Evolutionary conservation across 2,797 vertebrate species (phyloP).

Genomic region (Dryobates pubescens): DNA sequence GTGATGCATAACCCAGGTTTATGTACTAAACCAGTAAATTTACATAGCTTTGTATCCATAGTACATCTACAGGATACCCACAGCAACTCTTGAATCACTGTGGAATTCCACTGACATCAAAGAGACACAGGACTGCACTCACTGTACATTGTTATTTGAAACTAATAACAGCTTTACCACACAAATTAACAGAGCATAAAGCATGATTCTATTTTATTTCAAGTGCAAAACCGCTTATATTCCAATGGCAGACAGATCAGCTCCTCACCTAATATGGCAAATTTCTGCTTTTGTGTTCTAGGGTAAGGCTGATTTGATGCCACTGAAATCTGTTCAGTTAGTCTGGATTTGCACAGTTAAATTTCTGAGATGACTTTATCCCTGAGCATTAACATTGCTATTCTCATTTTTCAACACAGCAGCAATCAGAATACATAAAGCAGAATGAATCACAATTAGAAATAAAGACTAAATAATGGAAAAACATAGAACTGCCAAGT

Average conservation of each 20-base stretch:
- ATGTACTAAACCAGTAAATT: neutral
- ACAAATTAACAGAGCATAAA: neutral
- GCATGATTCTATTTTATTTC: neutral
- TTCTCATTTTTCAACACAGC: neutral
- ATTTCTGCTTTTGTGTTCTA: neutral
- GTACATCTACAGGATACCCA: neutral
- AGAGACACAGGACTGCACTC: neutral
- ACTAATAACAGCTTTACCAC: neutral
- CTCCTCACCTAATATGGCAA: neutral
- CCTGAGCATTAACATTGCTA: neutral
- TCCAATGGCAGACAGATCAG: neutral
- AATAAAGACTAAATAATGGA: slow-evolving; percentile 1
- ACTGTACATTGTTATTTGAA: neutral
- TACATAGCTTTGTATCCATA: neutral
- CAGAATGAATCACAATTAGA: neutral
- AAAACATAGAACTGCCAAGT: neutral
- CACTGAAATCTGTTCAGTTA: neutral
- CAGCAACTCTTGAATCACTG: neutral
- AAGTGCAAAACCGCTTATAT: neutral
- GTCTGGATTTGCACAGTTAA: neutral
- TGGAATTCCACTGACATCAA: neutral
- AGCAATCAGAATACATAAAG: neutral
- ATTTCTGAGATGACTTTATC: neutral
- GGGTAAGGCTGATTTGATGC: neutral
- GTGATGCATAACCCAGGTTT: neutral